Conservation (phyloP, 2,888 invertebrate genomes). For the Orthosia cruda region DNA sequence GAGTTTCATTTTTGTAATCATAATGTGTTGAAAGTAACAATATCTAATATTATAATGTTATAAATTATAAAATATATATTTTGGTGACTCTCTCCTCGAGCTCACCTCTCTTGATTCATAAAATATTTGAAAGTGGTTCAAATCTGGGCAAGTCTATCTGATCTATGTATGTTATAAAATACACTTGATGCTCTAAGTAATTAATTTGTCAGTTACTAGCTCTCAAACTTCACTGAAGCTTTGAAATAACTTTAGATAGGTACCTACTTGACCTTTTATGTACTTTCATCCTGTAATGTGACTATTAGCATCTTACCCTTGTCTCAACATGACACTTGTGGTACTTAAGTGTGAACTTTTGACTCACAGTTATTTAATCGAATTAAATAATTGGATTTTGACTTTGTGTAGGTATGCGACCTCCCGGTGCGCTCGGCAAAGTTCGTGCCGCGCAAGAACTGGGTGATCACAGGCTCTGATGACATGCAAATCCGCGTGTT, state of each 20-base stretch:
- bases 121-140: too few relatives aligned
- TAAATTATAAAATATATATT: too few relatives aligned
- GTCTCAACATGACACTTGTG: neutral
- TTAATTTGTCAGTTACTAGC: too few relatives aligned
- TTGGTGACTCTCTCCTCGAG: too few relatives aligned
- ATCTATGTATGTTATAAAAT: too few relatives aligned
- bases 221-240: neutral
- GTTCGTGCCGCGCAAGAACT: constrained; percentile 99
- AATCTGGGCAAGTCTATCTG: too few relatives aligned
- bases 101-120: neutral
- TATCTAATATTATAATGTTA: neutral
- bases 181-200: too few relatives aligned
- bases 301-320: neutral
- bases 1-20: neutral
- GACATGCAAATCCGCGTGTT: constrained; percentile 99
- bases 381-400: constrained; percentile 8
- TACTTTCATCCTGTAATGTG: neutral
- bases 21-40: neutral
- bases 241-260: neutral
- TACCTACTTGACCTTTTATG: too few relatives aligned
- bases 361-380: neutral
- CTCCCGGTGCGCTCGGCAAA: constrained; percentile 98
- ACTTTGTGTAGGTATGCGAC: constrained; percentile 96
- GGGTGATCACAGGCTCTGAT: constrained; percentile 99
- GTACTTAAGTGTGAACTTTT: neutral